These are phyloP conservation scores for Sinocyclocheilus anophthalmus DNA, from an alignment of 2,113 vertebrate species.

Conservation along the genomic window DNA sequence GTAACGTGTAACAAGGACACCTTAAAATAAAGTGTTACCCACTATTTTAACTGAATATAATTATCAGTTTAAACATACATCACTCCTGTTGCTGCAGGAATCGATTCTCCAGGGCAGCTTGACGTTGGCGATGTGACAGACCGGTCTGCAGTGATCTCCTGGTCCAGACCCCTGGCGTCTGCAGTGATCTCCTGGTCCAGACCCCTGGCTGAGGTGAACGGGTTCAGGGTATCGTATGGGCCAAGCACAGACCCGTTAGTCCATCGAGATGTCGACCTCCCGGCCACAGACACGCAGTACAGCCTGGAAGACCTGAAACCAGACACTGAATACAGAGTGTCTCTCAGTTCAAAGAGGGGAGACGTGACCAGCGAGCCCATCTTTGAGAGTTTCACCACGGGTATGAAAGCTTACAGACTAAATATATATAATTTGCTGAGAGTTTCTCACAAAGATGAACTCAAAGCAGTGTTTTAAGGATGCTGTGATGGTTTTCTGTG, in stretches of 20 bases:
- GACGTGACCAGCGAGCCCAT: slow-evolving; percentile 80
- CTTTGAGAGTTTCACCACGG: slow-evolving; percentile 84
- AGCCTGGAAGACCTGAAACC: slow-evolving; percentile 83
- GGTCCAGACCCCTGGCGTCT: slow-evolving; percentile 85
- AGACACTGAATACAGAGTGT: slow-evolving; percentile 87
- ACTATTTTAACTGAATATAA: neutral
- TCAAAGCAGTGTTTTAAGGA: neutral
- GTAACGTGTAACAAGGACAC: too few relatives aligned
- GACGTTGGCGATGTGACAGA: slow-evolving; percentile 87
- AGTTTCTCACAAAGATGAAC: neutral
- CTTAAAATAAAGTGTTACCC: too few relatives aligned
- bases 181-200: slow-evolving; percentile 88
- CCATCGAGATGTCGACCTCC: slow-evolving; percentile 78
- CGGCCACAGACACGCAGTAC: slow-evolving; percentile 82
- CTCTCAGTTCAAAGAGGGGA: slow-evolving; percentile 78
- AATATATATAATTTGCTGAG: neutral
- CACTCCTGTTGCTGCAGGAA: slow-evolving; percentile 67
- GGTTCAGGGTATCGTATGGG: slow-evolving; percentile 80
- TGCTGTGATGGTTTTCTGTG: slow-evolving; percentile 7
- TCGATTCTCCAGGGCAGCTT: slow-evolving; percentile 84
- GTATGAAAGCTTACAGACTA: slow-evolving; percentile 62
- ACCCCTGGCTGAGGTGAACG: slow-evolving; percentile 82
- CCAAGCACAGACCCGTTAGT: slow-evolving; percentile 77
- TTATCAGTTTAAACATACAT: neutral
- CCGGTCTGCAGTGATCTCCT: slow-evolving; percentile 85